Evolutionary conservation across 2,797 vertebrate species (phyloP), one percentile per base, ranked within the genome.

Genomic region (Neopelma chrysocephalum): DNA sequence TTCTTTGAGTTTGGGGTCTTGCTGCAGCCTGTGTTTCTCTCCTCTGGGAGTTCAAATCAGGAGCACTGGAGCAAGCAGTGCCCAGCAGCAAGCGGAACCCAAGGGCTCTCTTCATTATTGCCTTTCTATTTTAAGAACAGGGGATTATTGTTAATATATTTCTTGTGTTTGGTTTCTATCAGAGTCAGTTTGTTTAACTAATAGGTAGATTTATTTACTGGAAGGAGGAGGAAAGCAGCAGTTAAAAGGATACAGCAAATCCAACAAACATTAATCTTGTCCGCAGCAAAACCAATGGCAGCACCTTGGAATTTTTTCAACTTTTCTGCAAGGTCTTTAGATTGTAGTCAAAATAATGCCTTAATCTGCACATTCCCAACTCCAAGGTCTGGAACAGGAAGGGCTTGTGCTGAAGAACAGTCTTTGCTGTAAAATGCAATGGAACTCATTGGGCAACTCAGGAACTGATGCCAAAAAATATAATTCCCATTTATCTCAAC

Each of bases 171-270:
- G 90, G 89, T 82, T 97, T 94, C 91, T 82, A 18, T 84, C 87
- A 75, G 90, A 94, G 91, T 68, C 88, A 11, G 72, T 95, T 96
- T 96, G 95, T 96, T 97, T 97, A 95, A 93, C 78, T 80, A 91
- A 91, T 51, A 93, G 87, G 72, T 78, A 82, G 91, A 93, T 95
- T 95, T 94, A 95, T 95, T 96, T 96, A 87, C 85, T 85, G 93
- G 72, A 84, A 82, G 71, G 76, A 90, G 85, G 76, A 88, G 91
- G 86, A 82, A 93, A 92, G 89, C 91, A 94, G 87, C 76, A 73
- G 89, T 94, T 80, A 61, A 94, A 96, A 96, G 95, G 83, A 94
- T 95, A 87, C 15, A 15, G 82, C 88, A 76, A 96, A 94, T 62
- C 75, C 92, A 96, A 83, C 79, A 68, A 88, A 71, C 51, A 53